Evolutionary conservation across 2,113 vertebrate species (phyloP).

Genomic region (Oceanodroma tethys): DNA sequence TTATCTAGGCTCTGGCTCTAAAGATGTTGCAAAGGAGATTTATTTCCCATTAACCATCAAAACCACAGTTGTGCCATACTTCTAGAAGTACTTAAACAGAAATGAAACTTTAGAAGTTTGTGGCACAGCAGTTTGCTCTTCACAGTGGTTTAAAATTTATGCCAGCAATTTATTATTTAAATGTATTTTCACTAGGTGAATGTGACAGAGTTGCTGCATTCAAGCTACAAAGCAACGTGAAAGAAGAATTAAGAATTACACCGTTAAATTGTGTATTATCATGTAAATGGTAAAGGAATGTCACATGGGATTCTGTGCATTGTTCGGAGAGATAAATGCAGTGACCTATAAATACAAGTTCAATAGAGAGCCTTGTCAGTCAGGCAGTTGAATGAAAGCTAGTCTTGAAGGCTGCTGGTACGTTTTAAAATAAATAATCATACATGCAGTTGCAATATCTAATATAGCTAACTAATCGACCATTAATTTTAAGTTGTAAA

Average conservation of each 20-base stretch:
- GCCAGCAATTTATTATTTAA: conserved; percentile 40
- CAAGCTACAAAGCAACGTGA: not conserved
- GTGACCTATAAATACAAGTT: conserved; percentile 63
- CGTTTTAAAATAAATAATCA: not conserved
- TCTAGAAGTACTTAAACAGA: not conserved
- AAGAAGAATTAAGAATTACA: conserved; percentile 42
- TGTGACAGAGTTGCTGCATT: not conserved
- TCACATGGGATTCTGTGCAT: conserved; percentile 54
- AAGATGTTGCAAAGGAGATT: not conserved
- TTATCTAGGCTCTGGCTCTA: conserved; percentile 19
- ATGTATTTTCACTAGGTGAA: conserved; percentile 47
- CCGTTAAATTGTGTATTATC: conserved; percentile 53
- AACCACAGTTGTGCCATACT: not conserved
- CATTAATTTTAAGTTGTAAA: not conserved
- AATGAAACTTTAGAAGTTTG: not conserved
- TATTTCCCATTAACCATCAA: not conserved
- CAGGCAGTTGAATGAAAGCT: conserved; percentile 43
- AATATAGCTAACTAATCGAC: not conserved
- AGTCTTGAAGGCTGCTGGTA: not conserved
- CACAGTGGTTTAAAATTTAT: not conserved
- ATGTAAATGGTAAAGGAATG: conserved; percentile 46
- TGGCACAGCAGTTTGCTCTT: not conserved
- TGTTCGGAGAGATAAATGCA: conserved; percentile 59
- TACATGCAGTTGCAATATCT: not conserved
- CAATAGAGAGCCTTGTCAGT: conserved; percentile 63